These are phyloP conservation scores for Phocoena sinus DNA, from an alignment of 2,113 vertebrate genomes.

Conservation along the genomic window DNA sequence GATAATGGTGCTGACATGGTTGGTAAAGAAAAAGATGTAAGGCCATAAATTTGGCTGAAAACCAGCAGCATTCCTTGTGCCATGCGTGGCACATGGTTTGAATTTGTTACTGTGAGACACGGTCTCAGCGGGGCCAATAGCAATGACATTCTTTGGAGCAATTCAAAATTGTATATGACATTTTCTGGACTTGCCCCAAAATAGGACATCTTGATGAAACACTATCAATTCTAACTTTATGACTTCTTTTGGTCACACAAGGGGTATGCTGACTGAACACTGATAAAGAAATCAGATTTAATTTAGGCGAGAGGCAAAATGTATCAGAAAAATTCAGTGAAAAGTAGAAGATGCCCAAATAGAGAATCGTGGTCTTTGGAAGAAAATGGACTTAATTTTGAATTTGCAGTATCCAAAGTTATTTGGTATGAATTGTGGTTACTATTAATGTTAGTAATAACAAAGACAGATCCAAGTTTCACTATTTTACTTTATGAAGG, in stretches of 20 bases:
- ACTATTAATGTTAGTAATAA: not conserved
- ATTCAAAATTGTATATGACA: constrained; percentile 59
- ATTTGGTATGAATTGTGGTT: not conserved
- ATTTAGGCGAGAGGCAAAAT: constrained; percentile 33
- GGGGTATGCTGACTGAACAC: not conserved
- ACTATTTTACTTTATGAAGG: not conserved
- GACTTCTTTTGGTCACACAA: constrained; percentile 2
- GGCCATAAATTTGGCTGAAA: constrained; percentile 62
- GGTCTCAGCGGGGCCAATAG: constrained; percentile 41
- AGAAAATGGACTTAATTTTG: constrained; percentile 21
- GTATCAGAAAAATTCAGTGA: not conserved
- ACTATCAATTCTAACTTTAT: constrained; percentile 45
- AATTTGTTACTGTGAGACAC: constrained; percentile 61
- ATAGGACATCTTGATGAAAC: constrained; percentile 62
- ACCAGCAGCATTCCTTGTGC: constrained; percentile 55
- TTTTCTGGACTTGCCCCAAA: constrained; percentile 58
- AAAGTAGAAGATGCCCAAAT: not conserved
- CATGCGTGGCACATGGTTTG: constrained; percentile 55
- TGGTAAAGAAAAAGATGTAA: constrained; percentile 59
- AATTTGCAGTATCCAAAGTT: not conserved
- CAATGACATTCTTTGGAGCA: constrained; percentile 39
- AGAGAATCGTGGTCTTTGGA: not conserved
- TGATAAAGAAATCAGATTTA: constrained; percentile 52
- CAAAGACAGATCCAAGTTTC: not conserved
- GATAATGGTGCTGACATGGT: constrained; percentile 63